These are phyloP conservation scores for Xiphorhynchus erythropygius DNA, from an alignment of 2,797 vertebrate species.

Conservation along the genomic window DNA sequence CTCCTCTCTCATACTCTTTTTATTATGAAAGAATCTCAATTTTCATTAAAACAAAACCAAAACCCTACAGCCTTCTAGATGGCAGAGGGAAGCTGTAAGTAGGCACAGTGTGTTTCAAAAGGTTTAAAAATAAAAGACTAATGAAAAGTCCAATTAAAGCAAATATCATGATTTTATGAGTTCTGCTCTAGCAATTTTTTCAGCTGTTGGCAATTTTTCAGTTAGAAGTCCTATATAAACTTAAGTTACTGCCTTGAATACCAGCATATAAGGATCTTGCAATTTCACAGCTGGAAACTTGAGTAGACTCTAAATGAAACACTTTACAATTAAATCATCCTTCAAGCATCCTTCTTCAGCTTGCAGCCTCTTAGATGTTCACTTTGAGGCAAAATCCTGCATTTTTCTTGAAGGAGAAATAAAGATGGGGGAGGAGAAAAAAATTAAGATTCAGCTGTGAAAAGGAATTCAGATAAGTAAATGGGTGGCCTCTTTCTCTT, in stretches of 20 bases:
- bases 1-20: neutral
- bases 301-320: neutral
- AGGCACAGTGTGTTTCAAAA: neutral
- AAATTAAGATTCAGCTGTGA: conserved; percentile 7
- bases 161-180: neutral
- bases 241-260: neutral
- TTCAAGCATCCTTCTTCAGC: neutral
- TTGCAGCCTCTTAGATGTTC: neutral
- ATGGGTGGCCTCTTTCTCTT: neutral
- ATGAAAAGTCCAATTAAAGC: neutral
- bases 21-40: neutral
- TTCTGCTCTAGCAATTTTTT: neutral
- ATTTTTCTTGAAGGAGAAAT: neutral
- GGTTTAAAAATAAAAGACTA: neutral
- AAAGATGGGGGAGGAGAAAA: neutral
- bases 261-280: neutral
- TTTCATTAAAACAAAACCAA: neutral
- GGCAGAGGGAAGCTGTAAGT: neutral
- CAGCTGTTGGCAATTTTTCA: neutral
- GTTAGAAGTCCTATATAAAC: neutral
- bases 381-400: neutral
- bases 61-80: neutral
- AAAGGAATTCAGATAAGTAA: conserved; percentile 15
- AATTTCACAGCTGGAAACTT: conserved; percentile 20
- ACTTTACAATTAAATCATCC: conserved; percentile 14